Evolutionary conservation across 2,888 invertebrate species (phyloP).

Genomic region (Zele albiditarsus): DNA sequence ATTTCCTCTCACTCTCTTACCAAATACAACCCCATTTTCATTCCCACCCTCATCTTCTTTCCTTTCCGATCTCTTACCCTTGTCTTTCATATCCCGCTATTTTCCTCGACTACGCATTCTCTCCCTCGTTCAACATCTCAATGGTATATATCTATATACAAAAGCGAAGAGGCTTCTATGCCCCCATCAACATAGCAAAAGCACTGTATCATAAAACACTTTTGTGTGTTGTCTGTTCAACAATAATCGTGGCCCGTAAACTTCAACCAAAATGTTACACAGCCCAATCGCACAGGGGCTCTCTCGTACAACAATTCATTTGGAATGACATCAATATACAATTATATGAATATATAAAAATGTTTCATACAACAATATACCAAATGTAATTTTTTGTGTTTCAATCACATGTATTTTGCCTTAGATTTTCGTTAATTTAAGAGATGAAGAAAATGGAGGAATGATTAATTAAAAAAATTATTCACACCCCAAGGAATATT

Average conservation of each 20-base stretch:
- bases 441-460: too few species aligned
- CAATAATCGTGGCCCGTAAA: conserved; percentile 55
- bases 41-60: conserved; percentile 21
- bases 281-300: conserved; percentile 29
- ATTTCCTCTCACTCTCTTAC: conserved; percentile 27
- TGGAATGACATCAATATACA: background rate
- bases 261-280: conserved; percentile 52
- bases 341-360: too few species aligned
- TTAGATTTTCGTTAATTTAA: too few species aligned
- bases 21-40: conserved; percentile 25
- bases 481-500: too few species aligned
- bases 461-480: too few species aligned
- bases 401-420: too few species aligned
- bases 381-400: too few species aligned
- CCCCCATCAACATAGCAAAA: conserved; percentile 40
- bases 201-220: conserved; percentile 52
- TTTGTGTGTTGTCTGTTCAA: conserved; percentile 48
- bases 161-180: conserved; percentile 18
- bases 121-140: conserved; percentile 28
- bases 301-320: background rate
- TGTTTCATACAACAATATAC: too few species aligned
- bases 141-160: conserved; percentile 34
- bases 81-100: conserved; percentile 32
- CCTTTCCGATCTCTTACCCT: conserved; percentile 18
- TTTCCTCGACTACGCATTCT: conserved; percentile 24